These are phyloP conservation scores for Spizella passerina DNA, from an alignment of 2,797 vertebrate species.

Conservation along the genomic window DNA sequence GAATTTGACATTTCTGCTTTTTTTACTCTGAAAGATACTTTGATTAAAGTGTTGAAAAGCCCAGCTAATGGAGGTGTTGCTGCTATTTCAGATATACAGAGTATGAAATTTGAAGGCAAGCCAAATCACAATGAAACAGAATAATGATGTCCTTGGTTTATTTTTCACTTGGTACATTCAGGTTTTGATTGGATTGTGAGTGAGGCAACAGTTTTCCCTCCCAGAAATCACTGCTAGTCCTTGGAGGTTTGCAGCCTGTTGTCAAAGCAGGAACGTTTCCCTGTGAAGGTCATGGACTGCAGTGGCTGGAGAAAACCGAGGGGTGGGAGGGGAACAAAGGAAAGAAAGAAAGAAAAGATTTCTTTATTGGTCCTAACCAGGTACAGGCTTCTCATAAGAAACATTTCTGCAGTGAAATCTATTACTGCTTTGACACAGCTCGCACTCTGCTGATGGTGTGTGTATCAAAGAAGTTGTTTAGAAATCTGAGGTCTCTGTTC, in stretches of 20 bases:
- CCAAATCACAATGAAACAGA: slow-evolving; percentile 70
- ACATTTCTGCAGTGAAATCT: slow-evolving; percentile 14
- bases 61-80: slow-evolving; percentile 59
- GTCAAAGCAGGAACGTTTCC: slow-evolving; percentile 62
- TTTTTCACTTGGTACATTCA: slow-evolving; percentile 70
- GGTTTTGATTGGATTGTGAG: slow-evolving; percentile 72
- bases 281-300: slow-evolving; percentile 65
- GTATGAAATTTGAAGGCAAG: slow-evolving; percentile 70
- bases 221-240: slow-evolving; percentile 53
- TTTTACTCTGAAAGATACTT: slow-evolving; percentile 69
- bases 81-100: slow-evolving; percentile 70
- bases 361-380: slow-evolving; percentile 25
- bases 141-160: slow-evolving; percentile 77
- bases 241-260: slow-evolving; percentile 67
- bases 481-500: not conserved
- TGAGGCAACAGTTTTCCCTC: slow-evolving; percentile 64
- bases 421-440: slow-evolving; percentile 16
- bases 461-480: not conserved
- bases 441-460: not conserved
- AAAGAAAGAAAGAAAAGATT: not conserved
- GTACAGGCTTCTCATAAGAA: slow-evolving; percentile 39
- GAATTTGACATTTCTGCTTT: slow-evolving; percentile 65
- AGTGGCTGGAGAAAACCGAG: not conserved
- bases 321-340: not conserved
- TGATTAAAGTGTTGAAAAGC: slow-evolving; percentile 66